These are phyloP conservation scores for Microvelia longipes DNA, from an alignment of 1,140 invertebrate genomes.

Conservation along the genomic window DNA sequence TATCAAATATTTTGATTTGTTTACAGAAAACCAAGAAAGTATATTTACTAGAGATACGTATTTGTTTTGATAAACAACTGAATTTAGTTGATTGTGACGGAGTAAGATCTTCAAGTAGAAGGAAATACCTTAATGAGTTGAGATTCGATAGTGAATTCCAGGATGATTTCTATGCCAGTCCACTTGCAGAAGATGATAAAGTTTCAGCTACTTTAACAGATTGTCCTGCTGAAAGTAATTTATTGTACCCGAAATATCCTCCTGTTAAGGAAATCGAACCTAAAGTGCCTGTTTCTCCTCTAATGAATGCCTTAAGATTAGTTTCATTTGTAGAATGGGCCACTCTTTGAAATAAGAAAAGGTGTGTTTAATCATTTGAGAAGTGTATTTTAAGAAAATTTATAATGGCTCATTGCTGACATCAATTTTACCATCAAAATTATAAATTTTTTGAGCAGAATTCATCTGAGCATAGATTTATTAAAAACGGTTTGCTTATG, in stretches of 20 bases:
- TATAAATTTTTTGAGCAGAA: no score
- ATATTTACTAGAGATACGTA: slow-evolving; percentile 18
- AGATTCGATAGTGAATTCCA: neutral
- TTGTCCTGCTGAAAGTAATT: neutral
- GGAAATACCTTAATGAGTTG: neutral
- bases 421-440: no score
- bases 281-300: neutral
- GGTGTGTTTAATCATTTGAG: no score
- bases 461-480: no score
- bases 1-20: no score
- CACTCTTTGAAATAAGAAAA: neutral
- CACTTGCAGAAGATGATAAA: neutral
- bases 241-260: neutral
- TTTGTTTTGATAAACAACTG: slow-evolving; percentile 21
- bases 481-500: no score
- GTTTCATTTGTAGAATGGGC: neutral
- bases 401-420: no score
- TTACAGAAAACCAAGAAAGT: slow-evolving; percentile 16
- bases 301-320: neutral
- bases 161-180: neutral
- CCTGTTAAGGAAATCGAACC: neutral
- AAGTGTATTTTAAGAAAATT: no score
- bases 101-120: neutral
- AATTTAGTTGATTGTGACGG: slow-evolving; percentile 19
- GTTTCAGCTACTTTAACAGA: neutral